Evolutionary conservation across 2,888 invertebrate genomes (phyloP).

Genomic region (Perizoma flavofasciatum): DNA sequence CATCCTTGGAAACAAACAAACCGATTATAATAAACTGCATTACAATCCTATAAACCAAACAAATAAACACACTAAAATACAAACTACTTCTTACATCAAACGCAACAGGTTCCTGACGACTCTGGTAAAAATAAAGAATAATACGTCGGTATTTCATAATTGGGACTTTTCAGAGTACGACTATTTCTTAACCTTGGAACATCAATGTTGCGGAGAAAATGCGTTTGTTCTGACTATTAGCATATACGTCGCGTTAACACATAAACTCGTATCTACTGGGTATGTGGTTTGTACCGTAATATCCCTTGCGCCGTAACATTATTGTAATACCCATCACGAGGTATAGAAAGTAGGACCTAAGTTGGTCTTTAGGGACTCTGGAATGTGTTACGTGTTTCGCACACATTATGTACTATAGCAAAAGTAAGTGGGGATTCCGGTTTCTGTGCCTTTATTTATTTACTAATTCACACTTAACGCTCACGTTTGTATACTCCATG

Average conservation of each 20-base stretch:
- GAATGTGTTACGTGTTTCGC: conserved; percentile 9
- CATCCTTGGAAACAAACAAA: too few species aligned
- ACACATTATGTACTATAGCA: conserved; percentile 1
- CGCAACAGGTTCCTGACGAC: too few species aligned
- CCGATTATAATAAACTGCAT: too few species aligned
- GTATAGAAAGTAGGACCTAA: conserved; percentile 43
- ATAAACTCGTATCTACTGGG: conserved; percentile 15
- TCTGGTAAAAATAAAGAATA: too few species aligned
- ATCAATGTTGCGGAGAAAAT: conserved; percentile 38
- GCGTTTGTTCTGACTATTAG: conserved; percentile 35
- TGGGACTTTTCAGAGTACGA: too few species aligned
- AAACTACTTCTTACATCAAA: too few species aligned
- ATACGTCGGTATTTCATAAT: too few species aligned
- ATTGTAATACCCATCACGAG: conserved; percentile 35
- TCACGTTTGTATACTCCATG: too few species aligned
- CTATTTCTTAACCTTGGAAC: conserved; percentile 14
- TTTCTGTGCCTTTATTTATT: conserved; percentile 5
- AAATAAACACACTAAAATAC: too few species aligned
- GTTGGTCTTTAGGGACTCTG: conserved; percentile 37
- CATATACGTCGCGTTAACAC: conserved; percentile 32
- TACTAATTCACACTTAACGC: conserved; percentile 5
- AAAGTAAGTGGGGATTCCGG: conserved; percentile 6
- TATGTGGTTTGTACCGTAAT: conserved; percentile 30
- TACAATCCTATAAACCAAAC: too few species aligned
- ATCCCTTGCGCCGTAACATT: conserved; percentile 23